phyloP scores from a whole-genome alignment of 2,888 invertebrate genomes.

The Sminthurinus aureus region DNA sequence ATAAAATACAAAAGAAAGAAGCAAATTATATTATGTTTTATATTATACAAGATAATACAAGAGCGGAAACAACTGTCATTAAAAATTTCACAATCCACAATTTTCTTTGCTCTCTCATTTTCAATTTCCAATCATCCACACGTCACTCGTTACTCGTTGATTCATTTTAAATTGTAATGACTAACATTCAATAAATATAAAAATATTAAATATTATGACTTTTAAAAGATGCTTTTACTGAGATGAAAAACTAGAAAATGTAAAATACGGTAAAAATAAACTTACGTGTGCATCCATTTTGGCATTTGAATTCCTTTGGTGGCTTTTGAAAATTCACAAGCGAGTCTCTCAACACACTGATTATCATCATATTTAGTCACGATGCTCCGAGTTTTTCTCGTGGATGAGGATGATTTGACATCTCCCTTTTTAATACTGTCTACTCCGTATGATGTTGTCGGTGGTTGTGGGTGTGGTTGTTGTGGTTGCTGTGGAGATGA shows the following conservation, averaged over 20 bases:
- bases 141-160: too few relatives aligned
- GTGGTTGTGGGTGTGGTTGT: background rate
- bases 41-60: too few relatives aligned
- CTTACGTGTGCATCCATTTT: constrained; percentile 29
- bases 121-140: background rate
- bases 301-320: constrained; percentile 19
- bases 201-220: too few relatives aligned
- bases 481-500: background rate
- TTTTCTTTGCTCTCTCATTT: background rate
- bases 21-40: background rate
- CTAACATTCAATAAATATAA: too few relatives aligned
- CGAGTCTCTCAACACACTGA: constrained; percentile 19
- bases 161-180: too few relatives aligned
- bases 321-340: constrained; percentile 13
- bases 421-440: background rate
- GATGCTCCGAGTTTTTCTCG: background rate
- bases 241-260: too few relatives aligned
- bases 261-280: background rate
- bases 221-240: too few relatives aligned
- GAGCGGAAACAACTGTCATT: background rate
- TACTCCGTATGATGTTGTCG: background rate
- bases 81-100: background rate
- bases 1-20: background rate
- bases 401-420: background rate
- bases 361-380: background rate